Conservation (phyloP, 2,888 invertebrate species). For the Hirtodrosophila trivittata region DNA sequence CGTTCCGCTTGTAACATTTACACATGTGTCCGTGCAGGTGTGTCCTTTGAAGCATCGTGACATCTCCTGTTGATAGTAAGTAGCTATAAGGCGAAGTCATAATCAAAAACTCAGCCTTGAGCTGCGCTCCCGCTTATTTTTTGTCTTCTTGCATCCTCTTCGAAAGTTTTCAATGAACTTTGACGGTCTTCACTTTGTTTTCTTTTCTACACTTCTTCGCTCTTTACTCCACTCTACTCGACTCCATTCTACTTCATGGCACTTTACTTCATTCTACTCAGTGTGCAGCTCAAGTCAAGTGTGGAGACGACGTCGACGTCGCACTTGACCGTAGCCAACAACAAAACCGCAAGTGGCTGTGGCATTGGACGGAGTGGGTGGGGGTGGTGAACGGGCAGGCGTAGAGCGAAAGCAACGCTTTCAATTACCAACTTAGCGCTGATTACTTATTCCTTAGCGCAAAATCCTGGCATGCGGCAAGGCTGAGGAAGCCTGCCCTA, state of each 20-base stretch:
- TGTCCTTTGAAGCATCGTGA: slow-evolving; percentile 32
- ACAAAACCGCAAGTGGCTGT: slow-evolving; percentile 39
- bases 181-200: slow-evolving; percentile 47
- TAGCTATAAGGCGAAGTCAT: slow-evolving; percentile 30
- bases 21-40: slow-evolving; percentile 49
- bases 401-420: slow-evolving; percentile 57
- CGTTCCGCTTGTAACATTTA: slow-evolving; percentile 2
- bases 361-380: background rate
- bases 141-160: slow-evolving; percentile 29
- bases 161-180: slow-evolving; percentile 59
- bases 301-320: slow-evolving; percentile 41
- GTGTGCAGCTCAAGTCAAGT: slow-evolving; percentile 54
- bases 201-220: slow-evolving; percentile 37
- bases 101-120: slow-evolving; percentile 29
- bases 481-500: slow-evolving; percentile 4
- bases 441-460: slow-evolving; percentile 76
- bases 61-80: slow-evolving; percentile 41
- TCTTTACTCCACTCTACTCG: slow-evolving; percentile 11
- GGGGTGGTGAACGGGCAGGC: background rate
- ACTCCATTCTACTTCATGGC: slow-evolving; percentile 13
- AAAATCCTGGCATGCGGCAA: slow-evolving; percentile 51
- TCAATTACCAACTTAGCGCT: slow-evolving; percentile 79
- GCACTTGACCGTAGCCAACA: slow-evolving; percentile 61
- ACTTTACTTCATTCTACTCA: slow-evolving; percentile 19
- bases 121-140: slow-evolving; percentile 8